Evolutionary conservation across 2,113 vertebrate species (phyloP).

Genomic region (Perca fluviatilis): DNA sequence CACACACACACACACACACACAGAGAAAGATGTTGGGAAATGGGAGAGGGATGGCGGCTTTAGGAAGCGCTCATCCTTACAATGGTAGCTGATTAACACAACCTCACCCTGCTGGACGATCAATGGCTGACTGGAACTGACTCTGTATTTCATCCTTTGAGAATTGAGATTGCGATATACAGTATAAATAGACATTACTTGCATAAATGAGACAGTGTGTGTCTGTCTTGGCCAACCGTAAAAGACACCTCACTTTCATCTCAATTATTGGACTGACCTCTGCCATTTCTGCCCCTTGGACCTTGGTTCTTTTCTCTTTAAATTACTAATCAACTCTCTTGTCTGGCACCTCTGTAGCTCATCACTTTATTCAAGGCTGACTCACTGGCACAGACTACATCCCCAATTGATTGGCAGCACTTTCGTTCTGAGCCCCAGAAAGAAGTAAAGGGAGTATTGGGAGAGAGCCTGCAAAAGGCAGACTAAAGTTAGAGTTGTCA

Average conservation of each 20-base stretch:
- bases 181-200: slow-evolving; percentile 74
- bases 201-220: slow-evolving; percentile 53
- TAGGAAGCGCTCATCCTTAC: slow-evolving; percentile 73
- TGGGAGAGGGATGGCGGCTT: slow-evolving; percentile 68
- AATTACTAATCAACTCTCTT: slow-evolving; percentile 70
- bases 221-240: slow-evolving; percentile 34
- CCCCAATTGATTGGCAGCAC: slow-evolving; percentile 64
- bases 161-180: slow-evolving; percentile 55
- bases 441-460: slow-evolving; percentile 59
- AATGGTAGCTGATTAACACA: slow-evolving; percentile 79
- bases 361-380: slow-evolving; percentile 60
- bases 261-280: slow-evolving; percentile 69
- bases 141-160: slow-evolving; percentile 71
- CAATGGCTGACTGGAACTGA: slow-evolving; percentile 82
- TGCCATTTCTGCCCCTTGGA: slow-evolving; percentile 46
- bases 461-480: slow-evolving; percentile 20
- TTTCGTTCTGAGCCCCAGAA: slow-evolving; percentile 41
- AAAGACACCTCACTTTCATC: slow-evolving; percentile 63
- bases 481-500: slow-evolving; percentile 32
- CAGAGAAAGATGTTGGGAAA: slow-evolving; percentile 60
- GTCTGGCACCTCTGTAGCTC: slow-evolving; percentile 60
- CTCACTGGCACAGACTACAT: slow-evolving; percentile 43
- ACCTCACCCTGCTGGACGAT: slow-evolving; percentile 73
- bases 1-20: background rate
- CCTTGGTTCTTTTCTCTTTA: slow-evolving; percentile 48